These are phyloP conservation scores for Artemia sinica DNA, from an alignment of 2,888 invertebrate species.

Conservation along the genomic window DNA sequence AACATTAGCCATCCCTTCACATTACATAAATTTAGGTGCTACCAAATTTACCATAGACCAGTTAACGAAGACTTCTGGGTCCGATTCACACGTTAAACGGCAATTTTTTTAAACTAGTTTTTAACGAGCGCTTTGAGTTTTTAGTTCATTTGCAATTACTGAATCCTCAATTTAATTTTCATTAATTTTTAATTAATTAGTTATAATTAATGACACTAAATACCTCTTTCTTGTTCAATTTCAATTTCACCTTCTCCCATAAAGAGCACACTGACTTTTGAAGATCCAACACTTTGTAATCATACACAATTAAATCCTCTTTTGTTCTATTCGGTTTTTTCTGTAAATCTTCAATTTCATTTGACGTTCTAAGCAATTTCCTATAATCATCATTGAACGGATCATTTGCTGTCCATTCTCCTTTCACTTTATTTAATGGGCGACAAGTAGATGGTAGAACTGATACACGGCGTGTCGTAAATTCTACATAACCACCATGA, in stretches of 20 bases:
- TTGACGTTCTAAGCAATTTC: not conserved
- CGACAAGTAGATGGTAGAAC: constrained; percentile 11
- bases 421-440: not conserved
- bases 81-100: too few species aligned
- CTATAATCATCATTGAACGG: constrained; percentile 3
- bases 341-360: constrained; percentile 3
- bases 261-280: not conserved
- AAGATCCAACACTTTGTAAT: not conserved
- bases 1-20: too few species aligned
- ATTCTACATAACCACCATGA: constrained; percentile 9
- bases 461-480: constrained; percentile 5
- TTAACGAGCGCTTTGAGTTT: too few species aligned
- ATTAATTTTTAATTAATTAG: too few species aligned
- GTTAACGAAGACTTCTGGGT: too few species aligned
- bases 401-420: not conserved
- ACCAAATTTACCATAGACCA: too few species aligned
- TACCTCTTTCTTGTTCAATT: not conserved
- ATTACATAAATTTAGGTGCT: too few species aligned
- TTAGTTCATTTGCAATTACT: too few species aligned
- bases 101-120: too few species aligned
- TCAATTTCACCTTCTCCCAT: constrained; percentile 3
- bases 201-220: too few species aligned
- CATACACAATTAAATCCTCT: not conserved
- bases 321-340: not conserved
- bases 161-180: too few species aligned